Conservation (phyloP, 2,797 vertebrate species). For the Miichthys miiuy region DNA sequence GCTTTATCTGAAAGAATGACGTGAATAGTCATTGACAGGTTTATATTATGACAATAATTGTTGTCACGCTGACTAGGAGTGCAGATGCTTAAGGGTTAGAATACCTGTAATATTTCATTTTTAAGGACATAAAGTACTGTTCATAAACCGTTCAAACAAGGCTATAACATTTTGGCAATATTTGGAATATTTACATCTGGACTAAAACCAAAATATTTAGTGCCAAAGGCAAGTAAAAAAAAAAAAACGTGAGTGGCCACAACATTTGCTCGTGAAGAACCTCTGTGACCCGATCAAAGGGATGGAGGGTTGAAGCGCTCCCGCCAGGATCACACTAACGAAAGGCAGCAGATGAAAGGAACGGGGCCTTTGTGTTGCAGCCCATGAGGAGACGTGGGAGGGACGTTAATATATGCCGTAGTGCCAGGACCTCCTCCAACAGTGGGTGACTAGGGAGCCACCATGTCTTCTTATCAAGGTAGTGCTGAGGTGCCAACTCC, state of each 20-base stretch:
- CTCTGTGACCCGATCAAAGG: conserved; percentile 76
- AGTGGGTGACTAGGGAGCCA: conserved; percentile 87
- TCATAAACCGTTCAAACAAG: background rate
- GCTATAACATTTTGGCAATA: background rate
- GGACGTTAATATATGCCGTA: conserved; percentile 81
- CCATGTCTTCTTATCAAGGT: conserved; percentile 91
- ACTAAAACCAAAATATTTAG: background rate
- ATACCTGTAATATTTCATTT: background rate
- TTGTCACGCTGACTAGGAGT: background rate
- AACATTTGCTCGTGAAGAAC: conserved; percentile 57
- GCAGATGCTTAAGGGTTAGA: background rate
- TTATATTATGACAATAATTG: background rate
- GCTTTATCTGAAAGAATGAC: background rate
- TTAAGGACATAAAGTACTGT: too few relatives aligned
- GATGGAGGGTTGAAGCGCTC: conserved; percentile 48
- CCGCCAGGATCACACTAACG: conserved; percentile 73
- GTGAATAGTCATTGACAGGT: background rate
- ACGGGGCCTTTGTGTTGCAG: conserved; percentile 80
- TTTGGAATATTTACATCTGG: background rate
- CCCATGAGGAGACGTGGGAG: conserved; percentile 74
- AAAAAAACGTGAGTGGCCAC: conserved; percentile 39
- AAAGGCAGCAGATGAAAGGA: conserved; percentile 86
- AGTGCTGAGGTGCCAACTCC: conserved; percentile 91
- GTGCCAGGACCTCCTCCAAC: conserved; percentile 80
- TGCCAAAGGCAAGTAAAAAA: background rate